These are phyloP conservation scores for Amitus sp. DNA, from an alignment of 2,888 invertebrate genomes.

Conservation along the genomic window DNA sequence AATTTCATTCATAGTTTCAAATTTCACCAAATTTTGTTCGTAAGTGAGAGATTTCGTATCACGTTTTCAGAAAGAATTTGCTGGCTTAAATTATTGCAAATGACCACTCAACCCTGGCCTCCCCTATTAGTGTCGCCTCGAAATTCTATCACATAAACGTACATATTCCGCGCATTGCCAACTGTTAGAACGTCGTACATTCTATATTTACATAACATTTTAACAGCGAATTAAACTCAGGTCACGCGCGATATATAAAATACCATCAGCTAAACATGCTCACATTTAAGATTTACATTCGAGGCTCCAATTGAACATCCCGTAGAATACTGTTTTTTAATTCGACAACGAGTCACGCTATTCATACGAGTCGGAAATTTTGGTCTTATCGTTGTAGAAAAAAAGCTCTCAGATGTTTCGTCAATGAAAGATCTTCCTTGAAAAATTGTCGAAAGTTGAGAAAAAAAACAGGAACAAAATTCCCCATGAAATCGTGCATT, in stretches of 20 bases:
- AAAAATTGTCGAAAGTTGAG: neutral
- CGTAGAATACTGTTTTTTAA: too few relatives aligned
- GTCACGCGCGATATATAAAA: neutral
- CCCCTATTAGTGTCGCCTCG: too few relatives aligned
- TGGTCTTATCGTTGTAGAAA: neutral
- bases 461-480: neutral
- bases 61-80: too few relatives aligned
- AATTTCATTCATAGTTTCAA: too few relatives aligned
- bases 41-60: too few relatives aligned
- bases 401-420: neutral
- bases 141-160: too few relatives aligned
- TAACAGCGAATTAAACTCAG: conserved; percentile 3
- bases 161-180: too few relatives aligned
- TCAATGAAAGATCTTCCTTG: neutral
- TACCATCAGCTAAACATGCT: neutral
- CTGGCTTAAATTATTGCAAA: too few relatives aligned
- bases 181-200: too few relatives aligned
- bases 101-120: too few relatives aligned
- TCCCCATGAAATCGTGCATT: conserved; percentile 5
- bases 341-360: too few relatives aligned
- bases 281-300: neutral
- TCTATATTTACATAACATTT: conserved; percentile 2
- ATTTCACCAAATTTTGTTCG: too few relatives aligned
- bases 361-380: neutral
- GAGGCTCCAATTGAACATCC: neutral